Conservation (phyloP, 1,140 invertebrate species). For the Melipona quadrifasciata region DNA sequence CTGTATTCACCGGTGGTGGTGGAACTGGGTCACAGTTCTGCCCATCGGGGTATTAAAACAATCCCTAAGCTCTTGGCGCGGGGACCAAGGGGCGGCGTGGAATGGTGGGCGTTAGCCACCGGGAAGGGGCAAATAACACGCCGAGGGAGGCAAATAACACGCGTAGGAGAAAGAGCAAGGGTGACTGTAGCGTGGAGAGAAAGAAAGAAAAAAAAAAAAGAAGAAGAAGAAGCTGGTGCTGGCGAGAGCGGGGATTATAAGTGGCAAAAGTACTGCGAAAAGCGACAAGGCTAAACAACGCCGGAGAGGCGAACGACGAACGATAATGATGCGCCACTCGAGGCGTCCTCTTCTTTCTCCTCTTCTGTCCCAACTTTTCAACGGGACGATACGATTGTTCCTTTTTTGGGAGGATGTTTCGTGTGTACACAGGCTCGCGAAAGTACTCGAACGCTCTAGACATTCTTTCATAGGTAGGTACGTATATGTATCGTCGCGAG, state of each 20-base stretch:
- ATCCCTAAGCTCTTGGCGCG: slow-evolving; percentile 34
- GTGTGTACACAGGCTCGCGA: too few relatives aligned
- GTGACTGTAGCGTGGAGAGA: background rate
- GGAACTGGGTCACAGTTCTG: slow-evolving; percentile 47
- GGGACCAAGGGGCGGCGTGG: background rate
- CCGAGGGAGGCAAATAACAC: background rate
- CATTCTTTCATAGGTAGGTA: too few relatives aligned
- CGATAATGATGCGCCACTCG: slow-evolving; percentile 27
- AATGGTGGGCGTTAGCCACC: background rate
- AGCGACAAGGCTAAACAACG: slow-evolving; percentile 25
- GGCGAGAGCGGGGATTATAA: background rate
- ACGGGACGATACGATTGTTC: background rate
- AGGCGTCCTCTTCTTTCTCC: background rate
- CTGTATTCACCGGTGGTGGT: slow-evolving; percentile 19
- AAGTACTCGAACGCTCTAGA: too few relatives aligned
- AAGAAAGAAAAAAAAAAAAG: background rate
- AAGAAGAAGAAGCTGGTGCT: background rate
- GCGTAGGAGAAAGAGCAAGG: slow-evolving; percentile 48
- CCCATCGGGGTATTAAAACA: slow-evolving; percentile 56
- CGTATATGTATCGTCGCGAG: too few relatives aligned
- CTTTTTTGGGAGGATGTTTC: background rate
- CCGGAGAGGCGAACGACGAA: background rate
- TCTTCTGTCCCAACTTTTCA: background rate
- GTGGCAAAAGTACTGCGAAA: slow-evolving; percentile 27
- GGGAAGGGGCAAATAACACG: slow-evolving; percentile 12